Base-by-base conservation (phyloP, 2,113 vertebrate genomes). In the Bagarius yarrelli region DNA sequence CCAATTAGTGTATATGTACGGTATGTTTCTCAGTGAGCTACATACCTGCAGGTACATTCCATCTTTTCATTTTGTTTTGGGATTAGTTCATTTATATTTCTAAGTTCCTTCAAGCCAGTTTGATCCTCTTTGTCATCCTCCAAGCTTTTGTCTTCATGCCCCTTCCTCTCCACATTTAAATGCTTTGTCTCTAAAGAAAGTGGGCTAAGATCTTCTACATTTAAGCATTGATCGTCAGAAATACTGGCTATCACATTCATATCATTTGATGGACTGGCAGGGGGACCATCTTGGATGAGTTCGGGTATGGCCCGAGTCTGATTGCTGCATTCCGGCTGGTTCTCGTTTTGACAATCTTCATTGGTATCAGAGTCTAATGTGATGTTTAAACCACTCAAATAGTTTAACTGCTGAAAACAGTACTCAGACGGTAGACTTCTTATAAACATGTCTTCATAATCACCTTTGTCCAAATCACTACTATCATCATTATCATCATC, bases 361-460 rank as follows among this genome's bases (percentile, higher is more conserved):
- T 36, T 50, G 71, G 14, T 52, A 2, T 77, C 44, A 8, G 60
- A 59, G 50, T 71, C 44, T 53, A 47, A 67, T 4, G 1, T 27
- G 25, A 55, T 11, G 16, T 57, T 6, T 12, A 63, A 53, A 14
- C 11, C 21, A 6, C 55, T 53, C 15, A 40, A 8, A 32, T 72
- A 81, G 6, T 32, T 30, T 19, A 86, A 8, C 3, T n/a, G 34
- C 2, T 69, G 83, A 23, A 91, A 84, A 50, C 82, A 81, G 64
- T 84, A 83, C 77, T 81, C 82, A 13, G 82, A 0, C 0, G 93
- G 93, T 5, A 94, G 88, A 70, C 93, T 94, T 83, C 89, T 86
- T 18, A 79, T 25, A 14, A 93, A 90, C 89, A 92, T 89, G 84
- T 76, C 74, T 4, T 91, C 88, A 0, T 94, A 91, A 9, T 91